phyloP scores from a whole-genome alignment of 2,113 vertebrate species.

The Shinisaurus crocodilurus region DNA sequence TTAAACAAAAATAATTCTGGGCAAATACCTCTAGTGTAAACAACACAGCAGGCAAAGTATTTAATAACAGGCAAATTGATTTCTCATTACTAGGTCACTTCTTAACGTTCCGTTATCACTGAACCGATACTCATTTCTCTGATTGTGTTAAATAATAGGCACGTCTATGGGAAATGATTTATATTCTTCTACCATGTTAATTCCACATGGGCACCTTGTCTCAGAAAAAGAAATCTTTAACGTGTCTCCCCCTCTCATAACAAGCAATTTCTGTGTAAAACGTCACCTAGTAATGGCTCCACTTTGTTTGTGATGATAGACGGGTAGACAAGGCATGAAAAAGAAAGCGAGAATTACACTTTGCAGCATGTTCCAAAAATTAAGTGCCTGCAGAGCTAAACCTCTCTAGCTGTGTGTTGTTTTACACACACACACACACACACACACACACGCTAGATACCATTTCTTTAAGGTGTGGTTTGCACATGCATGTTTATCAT shows the following conservation, averaged over 20 bases:
- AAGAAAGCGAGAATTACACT: neutral
- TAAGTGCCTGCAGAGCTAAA: neutral
- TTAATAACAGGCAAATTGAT: conserved; percentile 28
- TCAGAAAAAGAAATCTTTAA: conserved; percentile 13
- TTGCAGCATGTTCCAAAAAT: neutral
- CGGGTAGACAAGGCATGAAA: neutral
- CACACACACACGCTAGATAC: too few species aligned
- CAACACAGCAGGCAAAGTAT: conserved; percentile 4
- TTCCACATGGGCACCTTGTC: conserved; percentile 8
- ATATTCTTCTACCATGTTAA: neutral
- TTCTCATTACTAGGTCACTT: conserved; percentile 20
- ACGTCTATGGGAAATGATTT: neutral
- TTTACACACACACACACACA: neutral
- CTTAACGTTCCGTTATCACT: neutral
- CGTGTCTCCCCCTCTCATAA: neutral
- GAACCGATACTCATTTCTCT: conserved; percentile 10
- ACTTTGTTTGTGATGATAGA: conserved; percentile 1
- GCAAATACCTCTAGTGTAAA: neutral
- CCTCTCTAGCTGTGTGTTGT: neutral
- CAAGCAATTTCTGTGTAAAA: conserved; percentile 21
- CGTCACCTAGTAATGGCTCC: neutral
- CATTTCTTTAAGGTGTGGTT: neutral
- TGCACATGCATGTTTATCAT: neutral
- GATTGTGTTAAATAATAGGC: conserved; percentile 18
- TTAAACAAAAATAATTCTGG: neutral